phyloP scores from a whole-genome alignment of 2,113 vertebrate genomes.

The Chaetorhynchus papuensis region DNA sequence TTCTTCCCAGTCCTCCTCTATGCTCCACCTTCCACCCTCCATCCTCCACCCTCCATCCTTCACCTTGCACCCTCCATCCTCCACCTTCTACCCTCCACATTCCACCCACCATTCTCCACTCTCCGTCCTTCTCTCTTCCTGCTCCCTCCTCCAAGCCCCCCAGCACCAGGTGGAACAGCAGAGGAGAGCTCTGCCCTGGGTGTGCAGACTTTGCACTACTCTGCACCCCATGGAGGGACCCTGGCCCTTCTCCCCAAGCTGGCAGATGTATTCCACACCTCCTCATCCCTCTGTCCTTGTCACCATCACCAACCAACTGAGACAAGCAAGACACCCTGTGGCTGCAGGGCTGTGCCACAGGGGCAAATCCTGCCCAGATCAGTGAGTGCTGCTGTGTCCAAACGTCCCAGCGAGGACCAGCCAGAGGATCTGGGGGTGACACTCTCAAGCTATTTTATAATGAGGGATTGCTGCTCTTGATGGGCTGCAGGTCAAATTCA shows the following conservation, averaged over 20 bases:
- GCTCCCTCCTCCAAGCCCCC: neutral
- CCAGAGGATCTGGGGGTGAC: neutral
- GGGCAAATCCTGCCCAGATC: neutral
- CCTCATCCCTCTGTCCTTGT: neutral
- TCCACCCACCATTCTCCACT: neutral
- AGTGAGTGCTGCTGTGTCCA: neutral
- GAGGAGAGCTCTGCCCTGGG: neutral
- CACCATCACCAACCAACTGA: neutral
- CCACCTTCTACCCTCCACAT: neutral
- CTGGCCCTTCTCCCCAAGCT: neutral
- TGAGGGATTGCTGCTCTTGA: neutral
- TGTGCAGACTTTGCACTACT: neutral
- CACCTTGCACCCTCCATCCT: neutral
- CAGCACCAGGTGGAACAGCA: neutral
- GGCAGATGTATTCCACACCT: neutral
- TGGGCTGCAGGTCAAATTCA: slow-evolving; percentile 28
- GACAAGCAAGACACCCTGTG: neutral
- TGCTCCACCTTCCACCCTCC: neutral
- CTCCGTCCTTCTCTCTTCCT: neutral
- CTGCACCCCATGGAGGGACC: neutral
- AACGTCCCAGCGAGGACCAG: neutral
- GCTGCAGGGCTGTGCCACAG: neutral
- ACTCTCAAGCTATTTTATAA: neutral
- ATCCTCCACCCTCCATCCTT: neutral
- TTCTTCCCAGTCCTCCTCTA: neutral